Base-by-base conservation (phyloP, 1,140 invertebrate genomes). In the Drosophila nebulosa region DNA sequence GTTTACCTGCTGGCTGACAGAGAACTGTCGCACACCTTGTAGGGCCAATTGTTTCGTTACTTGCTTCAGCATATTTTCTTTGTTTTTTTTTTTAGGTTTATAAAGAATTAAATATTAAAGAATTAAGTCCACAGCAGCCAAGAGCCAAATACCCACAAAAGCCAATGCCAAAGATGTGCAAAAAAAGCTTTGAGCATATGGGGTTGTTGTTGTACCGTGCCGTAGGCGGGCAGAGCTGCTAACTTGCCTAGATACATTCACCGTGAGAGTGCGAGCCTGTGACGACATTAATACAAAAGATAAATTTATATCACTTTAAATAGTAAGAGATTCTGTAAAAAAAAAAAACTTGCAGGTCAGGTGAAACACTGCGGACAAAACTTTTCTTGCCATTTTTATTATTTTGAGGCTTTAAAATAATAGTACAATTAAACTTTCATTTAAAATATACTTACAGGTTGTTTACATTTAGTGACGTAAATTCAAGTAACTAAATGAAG, bases 51-150 rank as follows among this genome's bases (percentile, higher is more conserved):
- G 89, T 76, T 90, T 91, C 61, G 83, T 79, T 22, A 90, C 89
- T 89, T 91, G 90, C 78, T 91, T 91, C 73, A 91, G 80, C 90
- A 91, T 91, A n/a, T 69, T 85, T 85, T 59, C 42, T 64, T 66
- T 59, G 68, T 74, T 80, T 51, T 36, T 64, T 80, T 51, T 36
- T 64, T 50, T 39, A 9, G 16, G 22, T 22, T 58, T 26, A 55
- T 39, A 50, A 55, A 64, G 24, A 60, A 75, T 73, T 61, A 52
- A 80, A 46, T 75, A 59, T 80, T 78, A 71, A 79, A 70, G 65
- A 81, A 74, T 81, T 62, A 46, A 65, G 65, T 39, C 61, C 74
- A 64, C 74, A 69, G 66, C 51, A 30, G 52, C 78, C 71, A 80
- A 74, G 55, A 69, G 60, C 63, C 69, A 88, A 30, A 69, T 78